These are phyloP conservation scores for Epinephelus lanceolatus DNA, from an alignment of 2,113 vertebrate species.

Conservation along the genomic window DNA sequence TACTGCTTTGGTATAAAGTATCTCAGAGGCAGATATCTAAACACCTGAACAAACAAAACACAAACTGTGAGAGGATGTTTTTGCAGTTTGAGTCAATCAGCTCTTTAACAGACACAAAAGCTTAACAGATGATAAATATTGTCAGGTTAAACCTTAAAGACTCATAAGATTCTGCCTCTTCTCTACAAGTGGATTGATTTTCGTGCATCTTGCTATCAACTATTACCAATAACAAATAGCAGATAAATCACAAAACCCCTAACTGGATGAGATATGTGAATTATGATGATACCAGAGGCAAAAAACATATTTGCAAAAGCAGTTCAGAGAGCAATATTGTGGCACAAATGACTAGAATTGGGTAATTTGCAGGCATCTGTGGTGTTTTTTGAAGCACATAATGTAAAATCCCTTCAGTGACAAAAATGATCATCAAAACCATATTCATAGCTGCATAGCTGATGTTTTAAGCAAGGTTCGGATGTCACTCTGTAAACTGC, in stretches of 20 bases:
- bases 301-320: not conserved
- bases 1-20: not conserved
- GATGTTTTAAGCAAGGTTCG: constrained; percentile 2
- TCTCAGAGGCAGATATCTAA: not conserved
- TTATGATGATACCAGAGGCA: not conserved
- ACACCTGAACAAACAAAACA: not conserved
- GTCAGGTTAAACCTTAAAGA: not conserved
- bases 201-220: not conserved
- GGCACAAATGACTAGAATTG: not conserved
- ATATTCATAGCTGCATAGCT: constrained; percentile 1
- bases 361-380: not conserved
- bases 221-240: not conserved
- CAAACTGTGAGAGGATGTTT: not conserved
- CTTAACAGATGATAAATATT: not conserved
- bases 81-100: not conserved
- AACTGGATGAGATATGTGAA: not conserved
- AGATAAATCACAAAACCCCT: not conserved
- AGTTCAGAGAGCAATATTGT: not conserved
- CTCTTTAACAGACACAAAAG: not conserved
- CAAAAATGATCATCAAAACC: constrained; percentile 21
- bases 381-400: constrained; percentile 17
- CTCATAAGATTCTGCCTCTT: too few species aligned
- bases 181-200: not conserved
- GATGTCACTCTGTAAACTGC: not conserved
- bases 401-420: constrained; percentile 18